Base-by-base conservation (phyloP, 2,797 vertebrate genomes). In the Channallabes apus region DNA sequence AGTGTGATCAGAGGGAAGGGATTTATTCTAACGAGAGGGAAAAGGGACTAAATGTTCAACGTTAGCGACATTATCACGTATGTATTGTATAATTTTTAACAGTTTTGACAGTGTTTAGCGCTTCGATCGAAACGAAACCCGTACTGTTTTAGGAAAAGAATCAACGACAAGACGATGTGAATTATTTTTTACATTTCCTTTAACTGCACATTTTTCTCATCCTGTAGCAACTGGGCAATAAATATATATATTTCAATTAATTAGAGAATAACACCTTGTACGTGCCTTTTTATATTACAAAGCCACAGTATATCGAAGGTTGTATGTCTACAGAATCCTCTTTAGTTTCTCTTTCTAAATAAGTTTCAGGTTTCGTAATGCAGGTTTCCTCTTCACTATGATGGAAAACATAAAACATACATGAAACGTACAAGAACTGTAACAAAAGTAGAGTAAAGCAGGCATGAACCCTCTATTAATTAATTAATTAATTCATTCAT, bases 1-100 rank as follows among this genome's bases (percentile, higher is more conserved):
- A 62, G 79, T 82, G 83, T 82, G 72, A 82, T 85, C 71, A 32
- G 68, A 84, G 8, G 77, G n/a, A 51, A 27, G 15, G 38, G 38
- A 65, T 46, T 46, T 18, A 80, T 18, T 51, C 6, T 61, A 80
- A 61, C 18, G 38, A 29, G 7, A 18, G 15, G 15, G 59, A 9
- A 46, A 46, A 17, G 14, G 59, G 32, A 79, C 77, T 17, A 62
- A 38, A 41, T 35, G 32, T 24, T 62, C 46, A 11, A 46, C 46
- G 11, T 46, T 46, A 46, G 46, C 46, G 2, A 11, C 46, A 11
- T 62, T 41, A 61, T 41, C 22, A n/a, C 17, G 32, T 61, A 64
- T 80, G 41, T 64, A 80, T 46, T 41, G 14, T 27, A 46, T 62
- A 5, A 41, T 64, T 64, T 64, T 22, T 11, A 24, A n/a, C 29